A percentile compares a stretch with the other conserved stretches of the same genome.
Conservation (phyloP, 1,140 invertebrate species). For the Theocolax elegans region DNA sequence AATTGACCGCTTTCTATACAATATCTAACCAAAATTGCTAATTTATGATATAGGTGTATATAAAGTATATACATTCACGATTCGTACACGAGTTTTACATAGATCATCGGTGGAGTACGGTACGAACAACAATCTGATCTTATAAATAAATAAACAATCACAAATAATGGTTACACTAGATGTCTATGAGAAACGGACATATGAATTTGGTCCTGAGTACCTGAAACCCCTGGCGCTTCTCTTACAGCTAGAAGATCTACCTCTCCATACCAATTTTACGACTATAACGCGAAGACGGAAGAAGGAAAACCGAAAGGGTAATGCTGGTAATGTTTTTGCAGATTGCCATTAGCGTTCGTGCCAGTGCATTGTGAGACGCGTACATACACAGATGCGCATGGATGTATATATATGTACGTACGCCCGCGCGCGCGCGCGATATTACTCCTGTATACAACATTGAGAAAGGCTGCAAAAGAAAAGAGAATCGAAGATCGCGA, state of each 20-base stretch:
- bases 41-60: too few species aligned
- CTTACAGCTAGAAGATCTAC: slow-evolving; percentile 18
- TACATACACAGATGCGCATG: slow-evolving; percentile 35
- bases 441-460: slow-evolving; percentile 26
- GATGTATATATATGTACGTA: too few species aligned
- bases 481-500: background rate
- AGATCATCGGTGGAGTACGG: too few species aligned
- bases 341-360: slow-evolving; percentile 50
- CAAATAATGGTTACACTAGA: too few species aligned
- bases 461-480: too few species aligned
- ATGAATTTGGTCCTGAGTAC: slow-evolving; percentile 4
- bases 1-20: too few species aligned
- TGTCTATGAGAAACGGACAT: too few species aligned
- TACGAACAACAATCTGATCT: too few species aligned
- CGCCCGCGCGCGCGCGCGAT: slow-evolving; percentile 39
- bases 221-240: slow-evolving; percentile 56
- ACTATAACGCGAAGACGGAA: background rate
- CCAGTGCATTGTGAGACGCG: slow-evolving; percentile 31
- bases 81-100: too few species aligned
- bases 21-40: too few species aligned
- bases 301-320: slow-evolving; percentile 44
- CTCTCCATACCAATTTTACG: slow-evolving; percentile 15
- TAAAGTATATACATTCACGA: too few species aligned
- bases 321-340: slow-evolving; percentile 47
- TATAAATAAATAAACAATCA: too few species aligned